Evolutionary conservation across 2,113 vertebrate species (phyloP), one percentile per base, ranked within the genome.

Genomic region (Cacatua alba): DNA sequence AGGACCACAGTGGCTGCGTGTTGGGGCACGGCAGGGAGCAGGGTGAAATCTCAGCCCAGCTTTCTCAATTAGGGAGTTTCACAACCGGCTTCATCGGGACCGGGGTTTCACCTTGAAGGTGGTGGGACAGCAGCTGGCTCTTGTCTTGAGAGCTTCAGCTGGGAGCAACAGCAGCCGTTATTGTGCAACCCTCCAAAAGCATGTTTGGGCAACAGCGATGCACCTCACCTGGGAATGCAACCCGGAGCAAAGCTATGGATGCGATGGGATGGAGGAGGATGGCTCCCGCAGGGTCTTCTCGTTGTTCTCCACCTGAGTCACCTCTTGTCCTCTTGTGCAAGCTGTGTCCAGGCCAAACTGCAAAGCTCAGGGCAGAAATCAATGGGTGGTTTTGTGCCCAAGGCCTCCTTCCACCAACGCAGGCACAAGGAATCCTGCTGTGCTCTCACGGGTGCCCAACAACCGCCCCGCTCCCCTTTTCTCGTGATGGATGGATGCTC

Each of bases 401-500:
- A 44, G 75, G 57, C 23, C 17, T n/a, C 13, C 35, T 43, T 16
- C 21, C 2, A 1, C 64, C 24, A 2, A 1, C 3, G 0, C 12
- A 16, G 39, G 41, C 78, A 23, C 33, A 10, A 21, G 49, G 37
- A 12, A 33, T 20, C 53, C 16, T 7, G 43, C 48, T 33, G 21
- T 31, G 60, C 39, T 51, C 53, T 37, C 62, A 8, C 53, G 2
- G 33, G 20, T 10, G 59, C 52, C 35, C 2, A 1, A 5, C 3
- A 2, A 33, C 52, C 33, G 43, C 80, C 13, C 29, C 1, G 2
- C 52, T 60, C 31, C 26, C 9, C 1, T 57, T 70, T 51, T 16
- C 63, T 19, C 17, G 3, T 11, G 39, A 29, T 7, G 4, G 9
- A 17, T 24, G 51, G 59, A 33, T 28, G 59, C 76, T 48, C 41